Percentiles rank a stretch among this genome's conserved stretches.
Conservation (phyloP, 2,113 vertebrate species). For the Marcusenius ussheri region DNA sequence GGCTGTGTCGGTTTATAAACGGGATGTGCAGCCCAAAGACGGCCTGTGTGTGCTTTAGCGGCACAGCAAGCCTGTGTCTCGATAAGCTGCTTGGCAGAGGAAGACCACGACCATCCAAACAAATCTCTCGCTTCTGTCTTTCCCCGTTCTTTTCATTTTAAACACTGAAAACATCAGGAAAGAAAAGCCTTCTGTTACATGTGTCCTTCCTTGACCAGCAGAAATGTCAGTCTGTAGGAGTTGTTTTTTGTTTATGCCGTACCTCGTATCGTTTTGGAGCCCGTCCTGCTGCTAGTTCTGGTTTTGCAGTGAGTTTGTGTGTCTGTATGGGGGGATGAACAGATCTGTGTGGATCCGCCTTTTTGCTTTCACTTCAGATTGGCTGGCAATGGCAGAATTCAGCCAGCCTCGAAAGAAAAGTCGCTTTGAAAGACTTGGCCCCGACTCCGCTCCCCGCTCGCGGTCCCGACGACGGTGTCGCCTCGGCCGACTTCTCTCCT, state of each 20-base stretch:
- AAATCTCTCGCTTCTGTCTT: not conserved
- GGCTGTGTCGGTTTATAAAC: not conserved
- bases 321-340: not conserved
- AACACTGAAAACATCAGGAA: not conserved
- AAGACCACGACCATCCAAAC: not conserved
- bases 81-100: not conserved
- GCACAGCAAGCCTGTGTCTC: not conserved
- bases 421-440: not conserved
- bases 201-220: not conserved
- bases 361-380: not conserved
- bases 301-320: not conserved
- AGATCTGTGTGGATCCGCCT: not conserved
- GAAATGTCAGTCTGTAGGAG: not conserved
- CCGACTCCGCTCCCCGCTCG: not conserved
- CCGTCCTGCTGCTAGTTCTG: not conserved
- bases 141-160: not conserved
- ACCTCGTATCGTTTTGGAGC: not conserved
- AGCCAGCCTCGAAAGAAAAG: not conserved
- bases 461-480: not conserved
- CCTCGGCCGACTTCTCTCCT: constrained; percentile 33
- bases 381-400: not conserved
- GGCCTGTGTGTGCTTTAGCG: not conserved
- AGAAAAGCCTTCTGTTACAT: not conserved
- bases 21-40: not conserved
- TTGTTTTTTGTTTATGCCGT: not conserved